Evolutionary conservation across 1,140 invertebrate genomes (phyloP).

Genomic region (Kradibia gibbosae): DNA sequence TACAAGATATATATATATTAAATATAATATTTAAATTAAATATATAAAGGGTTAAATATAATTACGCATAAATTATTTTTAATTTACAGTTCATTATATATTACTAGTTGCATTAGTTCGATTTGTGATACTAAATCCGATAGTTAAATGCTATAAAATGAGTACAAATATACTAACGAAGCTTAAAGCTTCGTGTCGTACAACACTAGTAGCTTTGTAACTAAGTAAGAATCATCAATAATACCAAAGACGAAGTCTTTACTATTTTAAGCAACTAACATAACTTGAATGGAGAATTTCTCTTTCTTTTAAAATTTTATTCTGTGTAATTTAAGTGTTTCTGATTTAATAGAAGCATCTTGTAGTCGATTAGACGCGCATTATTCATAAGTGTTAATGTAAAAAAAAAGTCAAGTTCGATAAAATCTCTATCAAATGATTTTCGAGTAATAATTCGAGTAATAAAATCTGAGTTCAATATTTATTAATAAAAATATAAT

Average conservation of each 20-base stretch:
- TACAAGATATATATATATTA: no score
- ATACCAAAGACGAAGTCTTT: conserved; percentile 34
- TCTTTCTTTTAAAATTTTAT: background rate
- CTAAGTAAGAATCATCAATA: conserved; percentile 36
- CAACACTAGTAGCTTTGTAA: background rate
- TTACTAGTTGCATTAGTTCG: background rate
- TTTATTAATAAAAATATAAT: no score
- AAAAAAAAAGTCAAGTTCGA: no score
- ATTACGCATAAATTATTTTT: background rate
- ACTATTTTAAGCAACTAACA: background rate
- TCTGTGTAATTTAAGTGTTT: background rate
- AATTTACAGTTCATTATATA: background rate
- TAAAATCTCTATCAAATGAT: no score
- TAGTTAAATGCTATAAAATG: no score
- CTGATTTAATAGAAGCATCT: no score
- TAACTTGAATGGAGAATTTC: background rate
- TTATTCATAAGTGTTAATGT: no score
- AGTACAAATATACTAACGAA: background rate
- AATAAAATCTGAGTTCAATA: no score
- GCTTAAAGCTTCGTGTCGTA: background rate
- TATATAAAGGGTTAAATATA: background rate
- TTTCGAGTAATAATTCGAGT: no score
- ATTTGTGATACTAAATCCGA: background rate
- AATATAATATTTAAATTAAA: no score
- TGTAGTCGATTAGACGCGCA: no score